Percentiles rank a stretch among this genome's conserved stretches.
Conservation (phyloP, 2,888 invertebrate genomes). For the Vanessa cardui region DNA sequence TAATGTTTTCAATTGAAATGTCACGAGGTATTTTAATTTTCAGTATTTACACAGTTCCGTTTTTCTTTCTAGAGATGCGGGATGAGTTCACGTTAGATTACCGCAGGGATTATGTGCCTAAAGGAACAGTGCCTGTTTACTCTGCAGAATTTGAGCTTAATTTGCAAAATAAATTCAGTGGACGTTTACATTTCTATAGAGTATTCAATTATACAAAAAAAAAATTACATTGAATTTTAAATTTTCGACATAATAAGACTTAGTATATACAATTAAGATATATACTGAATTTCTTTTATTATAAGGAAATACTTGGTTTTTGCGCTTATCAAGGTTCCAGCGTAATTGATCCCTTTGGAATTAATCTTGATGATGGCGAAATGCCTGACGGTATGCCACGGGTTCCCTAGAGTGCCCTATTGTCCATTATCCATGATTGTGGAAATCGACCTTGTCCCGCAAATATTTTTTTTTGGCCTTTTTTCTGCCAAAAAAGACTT, state of each 20-base stretch:
- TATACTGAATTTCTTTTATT: background rate
- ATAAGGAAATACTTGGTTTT: no score
- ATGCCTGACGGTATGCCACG: no score
- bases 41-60: constrained; percentile 17
- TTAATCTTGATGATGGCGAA: no score
- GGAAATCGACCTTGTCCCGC: no score
- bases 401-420: no score
- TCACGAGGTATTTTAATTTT: constrained; percentile 15
- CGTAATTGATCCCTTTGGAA: no score
- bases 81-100: constrained; percentile 25
- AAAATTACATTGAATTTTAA: background rate
- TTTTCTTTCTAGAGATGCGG: constrained; percentile 23
- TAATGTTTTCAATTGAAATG: background rate
- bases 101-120: constrained; percentile 22
- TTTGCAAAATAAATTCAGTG: background rate
- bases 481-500: no score
- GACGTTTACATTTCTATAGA: background rate
- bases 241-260: background rate
- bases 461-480: no score
- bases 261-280: background rate
- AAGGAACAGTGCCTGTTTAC: constrained; percentile 10
- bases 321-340: no score
- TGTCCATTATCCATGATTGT: no score
- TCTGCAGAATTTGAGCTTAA: constrained; percentile 1
- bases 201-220: no score